Percentiles rank a stretch among this genome's conserved stretches.
Evolutionary conservation across 2,888 invertebrate genomes (phyloP).

Genomic region (Petrolisthes manimaculis): DNA sequence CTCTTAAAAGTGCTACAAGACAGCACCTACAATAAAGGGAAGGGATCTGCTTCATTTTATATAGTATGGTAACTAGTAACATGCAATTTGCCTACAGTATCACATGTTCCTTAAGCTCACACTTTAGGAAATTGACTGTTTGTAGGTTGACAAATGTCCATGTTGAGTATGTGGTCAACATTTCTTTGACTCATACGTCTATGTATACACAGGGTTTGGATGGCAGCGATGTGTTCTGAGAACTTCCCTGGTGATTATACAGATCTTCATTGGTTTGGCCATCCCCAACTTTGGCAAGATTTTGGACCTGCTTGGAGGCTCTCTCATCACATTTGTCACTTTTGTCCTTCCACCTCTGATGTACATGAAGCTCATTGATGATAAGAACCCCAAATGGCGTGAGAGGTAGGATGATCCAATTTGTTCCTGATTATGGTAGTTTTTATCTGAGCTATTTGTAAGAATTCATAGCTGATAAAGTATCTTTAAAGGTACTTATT

Average conservation of each 20-base stretch:
- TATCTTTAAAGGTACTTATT: neutral
- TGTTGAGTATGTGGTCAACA: too few species aligned
- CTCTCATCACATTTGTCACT: constrained; percentile 78
- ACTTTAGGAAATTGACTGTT: too few species aligned
- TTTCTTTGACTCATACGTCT: too few species aligned
- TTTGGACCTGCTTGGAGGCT: constrained; percentile 78
- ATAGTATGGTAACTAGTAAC: too few species aligned
- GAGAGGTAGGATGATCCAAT: constrained; percentile 11
- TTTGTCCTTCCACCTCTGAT: constrained; percentile 79
- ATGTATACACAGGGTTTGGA: neutral
- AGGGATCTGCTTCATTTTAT: too few species aligned
- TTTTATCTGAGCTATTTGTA: too few species aligned
- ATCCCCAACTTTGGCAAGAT: constrained; percentile 80
- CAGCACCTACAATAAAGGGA: too few species aligned
- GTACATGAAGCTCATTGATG: constrained; percentile 72
- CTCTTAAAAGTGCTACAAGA: too few species aligned
- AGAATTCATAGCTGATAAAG: neutral
- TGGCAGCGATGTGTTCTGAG: constrained; percentile 75
- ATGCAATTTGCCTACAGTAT: too few species aligned
- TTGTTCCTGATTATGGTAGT: too few species aligned
- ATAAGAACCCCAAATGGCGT: constrained; percentile 14
- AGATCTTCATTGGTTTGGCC: constrained; percentile 66
- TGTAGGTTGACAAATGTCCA: too few species aligned
- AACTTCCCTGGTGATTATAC: constrained; percentile 73
- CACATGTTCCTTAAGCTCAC: too few species aligned